phyloP scores from a whole-genome alignment of 2,888 invertebrate genomes.

The Agonopterix subpropinquella region DNA sequence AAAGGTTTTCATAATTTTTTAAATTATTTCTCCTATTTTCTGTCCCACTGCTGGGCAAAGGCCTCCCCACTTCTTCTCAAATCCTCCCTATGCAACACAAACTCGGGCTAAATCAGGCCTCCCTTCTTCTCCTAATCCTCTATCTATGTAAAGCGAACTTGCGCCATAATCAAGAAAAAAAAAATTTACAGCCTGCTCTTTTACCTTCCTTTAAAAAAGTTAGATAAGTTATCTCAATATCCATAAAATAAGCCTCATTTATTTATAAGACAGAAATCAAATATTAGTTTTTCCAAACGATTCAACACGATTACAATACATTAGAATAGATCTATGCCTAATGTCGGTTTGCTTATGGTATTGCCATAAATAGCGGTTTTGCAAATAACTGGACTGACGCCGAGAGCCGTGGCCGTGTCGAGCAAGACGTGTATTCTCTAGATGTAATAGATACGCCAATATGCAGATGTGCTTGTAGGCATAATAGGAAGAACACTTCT shows the following conservation, averaged over 20 bases:
- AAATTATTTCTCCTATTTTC: too few relatives aligned
- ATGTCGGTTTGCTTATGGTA: constrained; percentile 50
- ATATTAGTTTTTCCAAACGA: not conserved
- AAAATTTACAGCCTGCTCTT: too few relatives aligned
- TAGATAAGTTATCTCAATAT: not conserved
- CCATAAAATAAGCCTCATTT: not conserved
- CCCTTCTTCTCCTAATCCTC: too few relatives aligned
- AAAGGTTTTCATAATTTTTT: too few relatives aligned
- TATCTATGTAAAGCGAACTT: too few relatives aligned
- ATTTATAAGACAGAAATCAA: not conserved
- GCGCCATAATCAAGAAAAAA: too few relatives aligned
- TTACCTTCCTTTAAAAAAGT: too few relatives aligned
- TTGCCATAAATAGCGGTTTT: constrained; percentile 69
- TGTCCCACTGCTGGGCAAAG: too few relatives aligned
- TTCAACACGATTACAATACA: not conserved
- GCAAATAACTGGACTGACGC: constrained; percentile 67
- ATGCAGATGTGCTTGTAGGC: constrained; percentile 20
- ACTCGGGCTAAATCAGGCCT: too few relatives aligned
- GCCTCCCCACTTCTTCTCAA: too few relatives aligned
- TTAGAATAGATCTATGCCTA: constrained; percentile 27
- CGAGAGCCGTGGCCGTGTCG: constrained; percentile 46
- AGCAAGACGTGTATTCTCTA: constrained; percentile 35
- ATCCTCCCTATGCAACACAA: too few relatives aligned
- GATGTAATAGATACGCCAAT: constrained; percentile 32
- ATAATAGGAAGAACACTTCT: not conserved